These are phyloP conservation scores for Buceros bicornis DNA, from an alignment of 2,797 vertebrate genomes.

Conservation along the genomic window DNA sequence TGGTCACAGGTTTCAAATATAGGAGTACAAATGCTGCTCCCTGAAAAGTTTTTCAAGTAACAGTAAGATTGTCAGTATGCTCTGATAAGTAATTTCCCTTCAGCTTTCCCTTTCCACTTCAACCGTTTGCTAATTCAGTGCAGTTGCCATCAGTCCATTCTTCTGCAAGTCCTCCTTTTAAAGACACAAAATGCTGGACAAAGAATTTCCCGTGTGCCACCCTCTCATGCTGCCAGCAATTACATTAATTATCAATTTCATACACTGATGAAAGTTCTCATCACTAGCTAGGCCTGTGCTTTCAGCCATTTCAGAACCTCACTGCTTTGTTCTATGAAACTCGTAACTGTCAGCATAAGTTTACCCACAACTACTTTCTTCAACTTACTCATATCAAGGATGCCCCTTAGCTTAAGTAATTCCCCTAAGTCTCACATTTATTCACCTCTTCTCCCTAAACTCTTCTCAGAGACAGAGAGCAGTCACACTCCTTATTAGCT, in stretches of 20 bases:
- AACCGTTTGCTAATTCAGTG: not conserved
- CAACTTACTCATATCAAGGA: not conserved
- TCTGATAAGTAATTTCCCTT: not conserved
- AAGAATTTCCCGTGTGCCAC: not conserved
- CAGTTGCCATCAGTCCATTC: not conserved
- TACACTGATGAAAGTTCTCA: not conserved
- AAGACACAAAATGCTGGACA: not conserved
- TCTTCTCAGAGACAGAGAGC: no score
- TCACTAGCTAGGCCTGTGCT: not conserved
- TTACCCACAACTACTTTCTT: not conserved
- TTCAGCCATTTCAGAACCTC: not conserved
- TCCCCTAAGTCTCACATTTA: not conserved
- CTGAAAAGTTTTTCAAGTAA: not conserved
- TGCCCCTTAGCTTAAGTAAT: not conserved
- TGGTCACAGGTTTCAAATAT: not conserved
- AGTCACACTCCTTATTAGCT: not conserved
- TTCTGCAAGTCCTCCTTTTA: not conserved
- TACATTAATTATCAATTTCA: not conserved
- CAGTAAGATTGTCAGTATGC: not conserved
- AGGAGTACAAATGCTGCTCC: not conserved
- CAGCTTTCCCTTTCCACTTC: not conserved
- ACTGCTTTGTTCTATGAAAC: not conserved
- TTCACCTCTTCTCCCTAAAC: not conserved
- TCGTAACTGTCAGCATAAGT: not conserved
- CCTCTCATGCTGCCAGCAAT: not conserved